Evolutionary conservation across 2,113 vertebrate genomes (phyloP), one percentile per base, ranked within the genome.

Genomic region (Trinectes maculatus): DNA sequence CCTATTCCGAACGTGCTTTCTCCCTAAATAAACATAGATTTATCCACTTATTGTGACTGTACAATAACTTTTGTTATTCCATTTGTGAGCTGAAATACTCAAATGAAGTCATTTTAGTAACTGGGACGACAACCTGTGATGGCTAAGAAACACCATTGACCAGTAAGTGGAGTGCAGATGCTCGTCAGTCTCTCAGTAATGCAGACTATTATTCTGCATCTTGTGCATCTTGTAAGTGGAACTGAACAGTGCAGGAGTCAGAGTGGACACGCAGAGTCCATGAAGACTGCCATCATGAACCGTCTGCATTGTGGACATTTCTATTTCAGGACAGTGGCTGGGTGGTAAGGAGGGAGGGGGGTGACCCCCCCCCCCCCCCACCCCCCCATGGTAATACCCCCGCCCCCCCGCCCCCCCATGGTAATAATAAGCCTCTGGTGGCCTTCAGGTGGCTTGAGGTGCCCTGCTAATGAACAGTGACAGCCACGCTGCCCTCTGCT

Each of bases 401-500:
- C n/a, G n/a, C n/a, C n/a, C n/a, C n/a, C n/a, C n/a, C n/a, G n/a
- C n/a, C n/a, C n/a, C n/a, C n/a, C n/a, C n/a, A n/a, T n/a, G n/a
- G n/a, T n/a, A n/a, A n/a, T n/a, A n/a, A n/a, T n/a, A n/a, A n/a
- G 62, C 62, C 65, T 74, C 72, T 81, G 65, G 71, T 82, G 73
- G 66, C 69, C 64, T 72, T 61, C 63, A 63, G 76, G 54, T 72
- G 80, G 51, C 77, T 81, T 81, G 52, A 51, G 46, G 55, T 64
- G 21, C 47, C 53, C 71, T 37, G 71, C 81, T 89, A 91, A 90
- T 85, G 81, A 83, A 87, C 81, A 87, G 72, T 85, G 87, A 88
- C 86, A 90, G 80, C 58, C 71, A 51, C 47, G 55, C 75, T 82
- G 80, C 72, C 83, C 85, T 85, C 68, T 71, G 69, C 76, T 80